Conservation (phyloP, 1,140 invertebrate species). For the Papilio aristodemus region DNA sequence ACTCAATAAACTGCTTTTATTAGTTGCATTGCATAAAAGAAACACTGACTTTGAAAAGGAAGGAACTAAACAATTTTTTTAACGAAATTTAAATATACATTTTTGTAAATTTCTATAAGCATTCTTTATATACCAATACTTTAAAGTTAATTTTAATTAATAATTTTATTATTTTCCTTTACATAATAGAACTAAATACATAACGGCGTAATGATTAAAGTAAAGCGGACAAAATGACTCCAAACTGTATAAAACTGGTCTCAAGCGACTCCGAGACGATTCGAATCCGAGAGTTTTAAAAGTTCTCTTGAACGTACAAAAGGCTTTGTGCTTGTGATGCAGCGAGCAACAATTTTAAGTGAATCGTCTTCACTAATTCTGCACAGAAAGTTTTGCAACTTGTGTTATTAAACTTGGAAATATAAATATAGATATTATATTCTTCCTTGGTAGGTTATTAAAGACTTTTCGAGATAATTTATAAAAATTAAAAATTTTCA, state of each 20-base stretch:
- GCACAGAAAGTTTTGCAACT: background rate
- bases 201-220: background rate
- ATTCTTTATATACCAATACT: too few relatives aligned
- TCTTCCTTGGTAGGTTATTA: too few relatives aligned
- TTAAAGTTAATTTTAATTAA: too few relatives aligned
- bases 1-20: background rate
- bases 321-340: conserved; percentile 5
- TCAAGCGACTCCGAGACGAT: background rate
- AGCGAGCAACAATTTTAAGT: background rate
- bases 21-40: background rate
- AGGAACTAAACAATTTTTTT: background rate
- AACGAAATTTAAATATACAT: too few relatives aligned
- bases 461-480: too few relatives aligned
- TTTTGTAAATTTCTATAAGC: too few relatives aligned
- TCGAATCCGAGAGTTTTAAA: conserved; percentile 7
- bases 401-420: background rate
- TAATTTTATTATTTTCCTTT: too few relatives aligned
- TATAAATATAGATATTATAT: too few relatives aligned
- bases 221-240: background rate
- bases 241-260: background rate
- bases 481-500: too few relatives aligned
- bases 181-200: background rate
- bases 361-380: background rate
- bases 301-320: background rate
- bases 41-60: background rate